Evolutionary conservation across 2,113 vertebrate species (phyloP), one percentile per base, ranked within the genome.

Genomic region (Globicephala melas): DNA sequence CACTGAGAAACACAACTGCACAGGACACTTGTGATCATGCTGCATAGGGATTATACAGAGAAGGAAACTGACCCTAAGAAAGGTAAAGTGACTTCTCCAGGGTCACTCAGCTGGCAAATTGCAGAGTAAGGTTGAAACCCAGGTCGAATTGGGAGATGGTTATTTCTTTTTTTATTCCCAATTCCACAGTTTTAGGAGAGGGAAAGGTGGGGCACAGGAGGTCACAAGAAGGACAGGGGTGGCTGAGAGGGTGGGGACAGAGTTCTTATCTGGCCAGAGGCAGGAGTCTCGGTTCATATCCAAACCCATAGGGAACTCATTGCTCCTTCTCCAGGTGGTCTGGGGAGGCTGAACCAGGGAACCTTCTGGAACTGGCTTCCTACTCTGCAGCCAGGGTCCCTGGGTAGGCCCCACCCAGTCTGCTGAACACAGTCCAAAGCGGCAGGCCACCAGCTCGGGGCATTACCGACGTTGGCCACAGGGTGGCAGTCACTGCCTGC

Each of bases 401-500:
- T 58, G 84, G 62, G 8, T 28, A 47, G 36, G 44, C 62, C 47
- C 0, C 9, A 17, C 23, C 0, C 8, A 23, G 44, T 70, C n/a
- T 50, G 38, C 53, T 12, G 26, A 28, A 82, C 36, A 26, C 2
- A 3, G 14, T 28, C 26, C 18, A 38, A 8, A 11, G 26, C 53
- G 0, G 17, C 3, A 5, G 53, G 47, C 28, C 14, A 3, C 26
- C 9, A 20, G 31, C 13, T 85, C 1, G 8, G 6, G 20, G 20
- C 50, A 60, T 95, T 91, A 31, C 94, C 18, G 7, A 0, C 1
- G 2, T 15, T 62, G 71, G 55, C 97, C 98, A 97, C 47, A 68
- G 44, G 79, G 89, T 87, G 97, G 96, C 96, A 97, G 96, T 71
- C 92, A 20, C 73, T 0, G 33, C 90, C 74, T 21, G 4, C 8